Percentiles rank a stretch among this genome's conserved stretches.
Conservation (phyloP, 1,140 invertebrate species). For the Lordiphosa mommai region DNA sequence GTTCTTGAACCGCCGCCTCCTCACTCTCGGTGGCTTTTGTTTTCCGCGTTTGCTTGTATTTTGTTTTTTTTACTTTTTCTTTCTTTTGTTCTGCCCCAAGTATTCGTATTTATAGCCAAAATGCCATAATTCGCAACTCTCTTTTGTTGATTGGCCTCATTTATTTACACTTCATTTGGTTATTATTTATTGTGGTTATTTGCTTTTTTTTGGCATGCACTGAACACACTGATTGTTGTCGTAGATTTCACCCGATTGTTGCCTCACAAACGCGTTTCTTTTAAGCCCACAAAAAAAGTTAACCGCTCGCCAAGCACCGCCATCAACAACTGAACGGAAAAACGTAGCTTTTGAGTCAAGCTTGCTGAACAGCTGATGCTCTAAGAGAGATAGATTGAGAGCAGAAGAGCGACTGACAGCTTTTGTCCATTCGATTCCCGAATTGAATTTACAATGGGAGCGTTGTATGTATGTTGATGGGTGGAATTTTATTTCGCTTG, state of each 20-base stretch:
- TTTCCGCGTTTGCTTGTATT: conserved; percentile 10
- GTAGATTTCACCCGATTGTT: conserved; percentile 65
- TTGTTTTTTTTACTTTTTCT: conserved; percentile 47
- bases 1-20: conserved; percentile 9
- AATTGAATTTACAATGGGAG: conserved; percentile 33
- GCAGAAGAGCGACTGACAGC: neutral
- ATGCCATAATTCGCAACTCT: conserved; percentile 62
- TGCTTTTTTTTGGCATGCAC: conserved; percentile 49
- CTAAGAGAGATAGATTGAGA: neutral
- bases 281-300: conserved; percentile 9
- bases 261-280: conserved; percentile 23
- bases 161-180: conserved; percentile 58
- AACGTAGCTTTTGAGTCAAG: conserved; percentile 56
- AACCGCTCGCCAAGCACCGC: conserved; percentile 53
- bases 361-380: conserved; percentile 42
- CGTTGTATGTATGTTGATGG: conserved; percentile 10
- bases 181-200: conserved; percentile 23
- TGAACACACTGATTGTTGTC: conserved; percentile 29
- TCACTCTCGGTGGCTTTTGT: neutral
- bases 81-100: conserved; percentile 30
- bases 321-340: conserved; percentile 29
- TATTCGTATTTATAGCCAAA: conserved; percentile 45
- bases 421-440: conserved; percentile 12
- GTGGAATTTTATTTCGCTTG: conserved; percentile 27
- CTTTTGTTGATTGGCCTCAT: conserved; percentile 43